Evolutionary conservation across 2,888 invertebrate species (phyloP).

Genomic region (Myopa testacea): DNA sequence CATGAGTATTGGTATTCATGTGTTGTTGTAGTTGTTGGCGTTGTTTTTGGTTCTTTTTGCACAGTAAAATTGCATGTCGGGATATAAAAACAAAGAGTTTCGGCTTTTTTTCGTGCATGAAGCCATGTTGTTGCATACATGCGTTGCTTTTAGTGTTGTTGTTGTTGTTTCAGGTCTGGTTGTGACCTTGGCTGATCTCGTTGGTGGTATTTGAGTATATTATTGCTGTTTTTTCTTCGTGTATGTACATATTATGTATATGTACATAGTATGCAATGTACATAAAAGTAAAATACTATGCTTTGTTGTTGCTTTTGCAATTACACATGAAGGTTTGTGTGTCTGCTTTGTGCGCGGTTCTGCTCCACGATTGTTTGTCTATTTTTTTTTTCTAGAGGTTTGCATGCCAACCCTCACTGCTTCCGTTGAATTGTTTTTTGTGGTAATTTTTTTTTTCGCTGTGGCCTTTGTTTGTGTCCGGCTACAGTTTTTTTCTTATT

Average conservation of each 20-base stretch:
- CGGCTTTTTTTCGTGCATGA: not conserved
- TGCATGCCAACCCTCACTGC: slow-evolving; percentile 4
- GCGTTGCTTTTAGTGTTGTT: slow-evolving; percentile 11
- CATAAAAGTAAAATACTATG: not conserved
- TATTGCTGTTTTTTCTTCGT: not conserved
- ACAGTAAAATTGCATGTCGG: slow-evolving; percentile 12
- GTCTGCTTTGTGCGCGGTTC: not conserved
- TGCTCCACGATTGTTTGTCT: not conserved
- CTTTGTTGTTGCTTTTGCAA: slow-evolving; percentile 19
- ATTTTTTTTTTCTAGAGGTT: not conserved
- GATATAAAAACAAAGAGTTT: slow-evolving; percentile 14
- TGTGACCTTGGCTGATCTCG: slow-evolving; percentile 36
- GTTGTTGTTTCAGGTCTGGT: slow-evolving; percentile 6
- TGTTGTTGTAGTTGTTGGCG: slow-evolving; percentile 16
- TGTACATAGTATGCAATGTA: not conserved
- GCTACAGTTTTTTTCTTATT: not conserved
- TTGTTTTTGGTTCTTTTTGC: slow-evolving; percentile 5
- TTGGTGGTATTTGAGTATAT: not conserved
- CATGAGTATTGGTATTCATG: not conserved
- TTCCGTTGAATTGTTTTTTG: slow-evolving; percentile 14
- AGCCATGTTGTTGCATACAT: not conserved
- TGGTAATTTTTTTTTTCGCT: not conserved
- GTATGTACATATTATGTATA: not conserved
- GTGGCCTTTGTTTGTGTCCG: not conserved
- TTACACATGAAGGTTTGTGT: not conserved